phyloP scores from a whole-genome alignment of 2,888 invertebrate species.

The Rambutsinella grinnellia region DNA sequence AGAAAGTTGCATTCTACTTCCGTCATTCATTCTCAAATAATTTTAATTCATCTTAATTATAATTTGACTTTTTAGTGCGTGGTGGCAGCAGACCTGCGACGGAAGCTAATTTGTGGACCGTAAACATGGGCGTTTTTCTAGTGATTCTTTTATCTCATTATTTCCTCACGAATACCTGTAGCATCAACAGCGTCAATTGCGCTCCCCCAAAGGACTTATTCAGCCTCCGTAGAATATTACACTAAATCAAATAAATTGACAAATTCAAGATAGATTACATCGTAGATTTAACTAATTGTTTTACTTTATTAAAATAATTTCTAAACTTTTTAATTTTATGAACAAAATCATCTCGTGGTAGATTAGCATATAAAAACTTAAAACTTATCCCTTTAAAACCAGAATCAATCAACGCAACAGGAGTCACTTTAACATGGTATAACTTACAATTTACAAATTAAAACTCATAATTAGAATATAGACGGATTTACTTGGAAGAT shows the following conservation, averaged over 20 bases:
- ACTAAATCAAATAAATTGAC: too few species aligned
- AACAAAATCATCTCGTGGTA: too few species aligned
- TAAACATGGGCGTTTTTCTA: conserved; percentile 27
- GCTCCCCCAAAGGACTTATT: background rate
- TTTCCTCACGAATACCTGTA: conserved; percentile 38
- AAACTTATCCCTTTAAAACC: background rate
- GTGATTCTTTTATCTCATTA: conserved; percentile 32
- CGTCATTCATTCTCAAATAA: background rate
- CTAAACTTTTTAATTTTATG: too few species aligned
- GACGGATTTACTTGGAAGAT: too few species aligned
- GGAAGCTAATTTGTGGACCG: conserved; percentile 28
- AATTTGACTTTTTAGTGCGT: conserved; percentile 42
- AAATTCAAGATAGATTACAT: background rate
- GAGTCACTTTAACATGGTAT: background rate
- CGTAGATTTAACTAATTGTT: background rate
- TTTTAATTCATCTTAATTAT: background rate
- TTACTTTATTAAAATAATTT: background rate
- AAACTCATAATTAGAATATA: too few species aligned
- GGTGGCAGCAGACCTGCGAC: conserved; percentile 31
- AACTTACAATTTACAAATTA: too few species aligned
- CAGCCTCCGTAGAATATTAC: too few species aligned
- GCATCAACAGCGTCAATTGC: background rate
- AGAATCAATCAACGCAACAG: background rate
- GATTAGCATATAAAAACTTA: too few species aligned
- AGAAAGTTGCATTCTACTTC: background rate